Conservation (phyloP, 2,113 vertebrate species). For the Uropsilus gracilis region DNA sequence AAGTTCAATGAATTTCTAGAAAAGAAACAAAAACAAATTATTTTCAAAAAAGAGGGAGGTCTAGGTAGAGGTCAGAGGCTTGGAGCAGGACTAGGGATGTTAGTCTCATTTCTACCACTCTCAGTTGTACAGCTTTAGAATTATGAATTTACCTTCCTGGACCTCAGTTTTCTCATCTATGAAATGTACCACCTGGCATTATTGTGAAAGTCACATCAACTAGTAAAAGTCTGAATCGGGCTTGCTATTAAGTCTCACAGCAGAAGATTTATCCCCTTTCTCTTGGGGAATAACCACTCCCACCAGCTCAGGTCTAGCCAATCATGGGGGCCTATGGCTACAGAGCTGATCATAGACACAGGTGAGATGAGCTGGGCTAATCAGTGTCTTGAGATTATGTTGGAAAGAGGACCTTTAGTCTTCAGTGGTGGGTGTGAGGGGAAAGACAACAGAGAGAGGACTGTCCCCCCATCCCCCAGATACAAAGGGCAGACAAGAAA, state of each 20-base stretch:
- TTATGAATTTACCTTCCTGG: background rate
- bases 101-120: background rate
- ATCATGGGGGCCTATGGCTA: background rate
- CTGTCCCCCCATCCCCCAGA: background rate
- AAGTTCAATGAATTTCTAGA: constrained; percentile 92
- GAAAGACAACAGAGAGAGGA: background rate
- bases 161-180: constrained; percentile 7
- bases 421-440: too few species aligned
- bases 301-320: background rate
- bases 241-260: background rate
- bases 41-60: background rate
- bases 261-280: background rate
- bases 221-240: background rate
- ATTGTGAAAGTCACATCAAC: background rate
- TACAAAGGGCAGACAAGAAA: background rate
- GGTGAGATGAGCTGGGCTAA: background rate
- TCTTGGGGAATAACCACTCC: background rate
- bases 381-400: background rate
- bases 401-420: background rate
- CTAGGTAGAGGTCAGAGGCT: background rate
- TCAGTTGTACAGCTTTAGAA: background rate
- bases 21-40: background rate
- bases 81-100: too few species aligned
- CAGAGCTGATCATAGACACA: background rate
- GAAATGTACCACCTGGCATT: background rate